A percentile compares a stretch with the other conserved stretches of the same genome.
These are phyloP conservation scores for Trachelus troglodyta DNA, from an alignment of 2,888 invertebrate genomes.

Conservation along the genomic window DNA sequence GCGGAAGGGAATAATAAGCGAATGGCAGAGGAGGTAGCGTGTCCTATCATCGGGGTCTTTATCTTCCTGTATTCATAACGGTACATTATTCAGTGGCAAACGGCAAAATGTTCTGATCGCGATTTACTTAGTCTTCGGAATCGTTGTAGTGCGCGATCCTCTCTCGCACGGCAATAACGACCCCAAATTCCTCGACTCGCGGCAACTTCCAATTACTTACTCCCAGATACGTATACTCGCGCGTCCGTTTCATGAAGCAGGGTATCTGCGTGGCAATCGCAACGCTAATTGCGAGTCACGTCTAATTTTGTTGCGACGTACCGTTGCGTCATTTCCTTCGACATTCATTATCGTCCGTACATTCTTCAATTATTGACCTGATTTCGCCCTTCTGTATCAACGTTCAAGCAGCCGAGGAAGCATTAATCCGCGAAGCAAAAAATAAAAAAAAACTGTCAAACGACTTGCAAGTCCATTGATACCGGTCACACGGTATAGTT, in stretches of 20 bases:
- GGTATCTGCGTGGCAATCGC: background rate
- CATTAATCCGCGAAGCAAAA: background rate
- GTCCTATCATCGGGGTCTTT: conserved; percentile 15
- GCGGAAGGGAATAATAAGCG: conserved; percentile 2
- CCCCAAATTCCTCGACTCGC: background rate
- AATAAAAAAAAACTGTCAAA: background rate
- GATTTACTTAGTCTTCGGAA: conserved; percentile 31
- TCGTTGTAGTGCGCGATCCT: background rate
- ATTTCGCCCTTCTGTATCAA: background rate
- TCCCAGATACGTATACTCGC: background rate
- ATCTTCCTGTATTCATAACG: conserved; percentile 22
- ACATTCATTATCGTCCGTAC: background rate
- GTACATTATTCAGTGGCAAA: conserved; percentile 11
- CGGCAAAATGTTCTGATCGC: background rate
- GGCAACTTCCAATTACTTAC: background rate
- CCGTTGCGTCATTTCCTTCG: background rate
- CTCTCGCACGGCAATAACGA: background rate
- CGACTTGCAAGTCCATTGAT: background rate
- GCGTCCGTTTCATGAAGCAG: background rate
- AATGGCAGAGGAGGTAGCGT: background rate
- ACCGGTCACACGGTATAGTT: background rate
- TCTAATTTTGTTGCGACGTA: background rate
- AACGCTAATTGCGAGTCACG: background rate
- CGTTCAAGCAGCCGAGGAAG: background rate
- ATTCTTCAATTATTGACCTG: background rate